phyloP scores from a whole-genome alignment of 2,888 invertebrate genomes.

The Hoplodrina blanda region DNA sequence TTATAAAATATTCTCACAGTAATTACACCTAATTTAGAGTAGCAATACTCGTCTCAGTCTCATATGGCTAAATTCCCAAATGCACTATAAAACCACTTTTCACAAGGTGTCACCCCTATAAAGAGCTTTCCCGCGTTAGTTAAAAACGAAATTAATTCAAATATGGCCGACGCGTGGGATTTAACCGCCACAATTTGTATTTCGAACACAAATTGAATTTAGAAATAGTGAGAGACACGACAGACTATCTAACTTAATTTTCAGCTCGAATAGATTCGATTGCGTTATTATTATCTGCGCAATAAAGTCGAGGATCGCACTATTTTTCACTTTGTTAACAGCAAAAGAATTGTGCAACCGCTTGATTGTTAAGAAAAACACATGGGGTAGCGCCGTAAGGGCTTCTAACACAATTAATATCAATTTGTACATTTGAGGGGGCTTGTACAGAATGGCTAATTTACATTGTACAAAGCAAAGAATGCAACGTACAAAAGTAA shows the following conservation, averaged over 20 bases:
- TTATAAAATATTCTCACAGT: constrained; percentile 65
- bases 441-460: constrained; percentile 63
- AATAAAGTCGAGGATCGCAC: constrained; percentile 68
- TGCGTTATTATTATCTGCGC: constrained; percentile 66
- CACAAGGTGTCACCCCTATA: constrained; percentile 75
- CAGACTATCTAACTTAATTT: constrained; percentile 75
- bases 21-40: constrained; percentile 63
- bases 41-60: constrained; percentile 61
- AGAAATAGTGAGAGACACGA: constrained; percentile 78
- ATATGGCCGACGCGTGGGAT: constrained; percentile 81
- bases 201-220: constrained; percentile 85
- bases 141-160: constrained; percentile 85
- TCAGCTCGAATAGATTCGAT: constrained; percentile 67
- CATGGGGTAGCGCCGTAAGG: constrained; percentile 83
- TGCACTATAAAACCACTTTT: constrained; percentile 74
- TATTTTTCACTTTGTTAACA: constrained; percentile 61
- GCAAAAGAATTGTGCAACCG: constrained; percentile 74
- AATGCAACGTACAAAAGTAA: constrained; percentile 62
- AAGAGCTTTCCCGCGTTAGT: constrained; percentile 81
- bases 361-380: constrained; percentile 89
- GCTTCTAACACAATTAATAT: constrained; percentile 89
- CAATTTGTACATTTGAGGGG: constrained; percentile 83
- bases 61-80: constrained; percentile 68
- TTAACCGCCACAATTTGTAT: constrained; percentile 83
- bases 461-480: constrained; percentile 59